A percentile compares a stretch with the other conserved stretches of the same genome.
These are phyloP conservation scores for Fistularia tabacaria DNA, from an alignment of 2,797 vertebrate genomes.

Conservation along the genomic window DNA sequence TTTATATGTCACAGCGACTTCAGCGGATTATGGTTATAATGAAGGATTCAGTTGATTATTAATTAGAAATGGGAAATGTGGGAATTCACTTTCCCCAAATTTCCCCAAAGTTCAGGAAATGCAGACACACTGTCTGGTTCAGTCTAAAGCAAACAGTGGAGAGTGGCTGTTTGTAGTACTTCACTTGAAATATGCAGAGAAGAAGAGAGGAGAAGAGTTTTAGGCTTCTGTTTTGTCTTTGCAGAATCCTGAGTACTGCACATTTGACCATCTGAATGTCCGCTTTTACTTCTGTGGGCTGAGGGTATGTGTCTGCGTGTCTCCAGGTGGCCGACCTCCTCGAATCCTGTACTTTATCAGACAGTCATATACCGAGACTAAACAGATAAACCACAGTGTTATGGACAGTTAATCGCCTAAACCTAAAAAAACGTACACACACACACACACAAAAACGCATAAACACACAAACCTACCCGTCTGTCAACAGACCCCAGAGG, in stretches of 20 bases:
- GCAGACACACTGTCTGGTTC: too few species aligned
- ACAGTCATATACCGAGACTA: constrained; percentile 67
- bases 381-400: constrained; percentile 66
- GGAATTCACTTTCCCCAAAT: too few species aligned
- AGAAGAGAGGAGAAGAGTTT: too few species aligned
- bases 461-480: constrained; percentile 10
- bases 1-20: too few species aligned
- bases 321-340: constrained; percentile 18
- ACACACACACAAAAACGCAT: constrained; percentile 11
- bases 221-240: too few species aligned
- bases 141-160: too few species aligned
- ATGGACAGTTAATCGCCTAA: constrained; percentile 52
- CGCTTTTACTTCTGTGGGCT: constrained; percentile 1
- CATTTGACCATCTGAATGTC: neutral
- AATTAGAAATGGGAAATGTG: too few species aligned
- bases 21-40: too few species aligned
- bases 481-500: constrained; percentile 18
- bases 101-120: too few species aligned
- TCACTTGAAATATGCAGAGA: too few species aligned
- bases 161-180: too few species aligned
- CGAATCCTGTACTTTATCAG: constrained; percentile 51
- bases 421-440: constrained; percentile 11
- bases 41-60: too few species aligned
- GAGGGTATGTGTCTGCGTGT: constrained; percentile 5
- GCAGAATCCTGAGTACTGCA: neutral